Conservation (phyloP, 2,888 invertebrate species). For the Leptinotarsa haldemani region DNA sequence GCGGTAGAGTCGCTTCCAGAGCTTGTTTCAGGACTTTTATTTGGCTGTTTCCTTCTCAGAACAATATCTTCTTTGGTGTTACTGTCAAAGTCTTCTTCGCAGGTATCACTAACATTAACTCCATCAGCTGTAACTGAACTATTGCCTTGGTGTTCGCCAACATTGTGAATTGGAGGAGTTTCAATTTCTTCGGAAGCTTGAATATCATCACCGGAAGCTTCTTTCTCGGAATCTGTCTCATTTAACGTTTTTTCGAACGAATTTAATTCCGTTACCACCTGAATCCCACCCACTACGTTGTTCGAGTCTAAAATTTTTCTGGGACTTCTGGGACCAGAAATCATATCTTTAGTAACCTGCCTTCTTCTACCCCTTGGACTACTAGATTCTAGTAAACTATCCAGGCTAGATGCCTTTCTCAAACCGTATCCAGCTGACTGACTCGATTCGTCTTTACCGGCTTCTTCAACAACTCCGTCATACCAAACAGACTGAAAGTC, state of each 20-base stretch:
- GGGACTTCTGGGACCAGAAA: conserved; percentile 29
- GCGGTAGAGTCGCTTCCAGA: background rate
- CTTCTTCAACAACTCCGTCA: conserved; percentile 23
- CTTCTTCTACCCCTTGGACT: conserved; percentile 2
- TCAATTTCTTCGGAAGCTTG: background rate
- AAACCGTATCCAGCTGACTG: background rate
- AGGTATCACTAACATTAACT: background rate
- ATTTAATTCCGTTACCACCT: background rate
- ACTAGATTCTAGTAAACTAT: conserved; percentile 30
- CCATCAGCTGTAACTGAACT: background rate
- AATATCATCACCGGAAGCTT: background rate
- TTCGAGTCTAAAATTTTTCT: conserved; percentile 6
- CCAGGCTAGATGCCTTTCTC: conserved; percentile 38
- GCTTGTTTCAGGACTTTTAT: background rate
- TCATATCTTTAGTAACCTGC: conserved; percentile 34
- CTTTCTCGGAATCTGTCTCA: background rate
- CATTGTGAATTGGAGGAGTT: background rate
- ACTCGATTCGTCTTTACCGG: background rate
- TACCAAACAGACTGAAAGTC: conserved; percentile 44
- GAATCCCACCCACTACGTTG: background rate
- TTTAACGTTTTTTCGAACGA: background rate
- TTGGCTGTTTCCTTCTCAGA: background rate
- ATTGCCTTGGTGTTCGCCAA: background rate
- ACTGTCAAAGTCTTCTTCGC: background rate
- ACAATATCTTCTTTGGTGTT: background rate